These are phyloP conservation scores for Apotomis turbidana DNA, from an alignment of 2,888 invertebrate genomes.

Conservation along the genomic window DNA sequence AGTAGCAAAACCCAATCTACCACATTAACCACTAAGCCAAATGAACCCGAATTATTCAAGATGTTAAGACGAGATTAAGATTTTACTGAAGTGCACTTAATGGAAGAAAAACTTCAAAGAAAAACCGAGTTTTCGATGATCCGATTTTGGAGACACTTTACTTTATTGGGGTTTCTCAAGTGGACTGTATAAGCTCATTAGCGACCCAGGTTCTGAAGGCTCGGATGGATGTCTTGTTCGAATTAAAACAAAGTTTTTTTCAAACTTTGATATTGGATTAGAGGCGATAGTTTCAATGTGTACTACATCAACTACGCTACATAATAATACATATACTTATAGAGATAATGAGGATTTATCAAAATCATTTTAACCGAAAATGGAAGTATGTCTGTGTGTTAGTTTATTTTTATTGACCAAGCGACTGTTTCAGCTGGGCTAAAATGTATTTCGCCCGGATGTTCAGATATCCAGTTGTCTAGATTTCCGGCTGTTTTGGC, in stretches of 20 bases:
- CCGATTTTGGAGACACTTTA: constrained; percentile 6
- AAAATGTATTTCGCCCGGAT: no score
- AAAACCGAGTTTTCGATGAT: constrained; percentile 1
- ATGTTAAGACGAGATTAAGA: constrained; percentile 5
- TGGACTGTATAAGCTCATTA: constrained; percentile 2
- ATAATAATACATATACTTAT: no score
- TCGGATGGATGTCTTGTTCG: not conserved
- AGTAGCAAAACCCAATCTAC: not conserved
- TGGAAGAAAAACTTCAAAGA: constrained; percentile 13
- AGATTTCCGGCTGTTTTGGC: no score
- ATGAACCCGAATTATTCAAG: constrained; percentile 1
- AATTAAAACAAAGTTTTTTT: not conserved
- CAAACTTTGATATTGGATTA: not conserved
- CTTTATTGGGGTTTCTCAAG: constrained; percentile 1
- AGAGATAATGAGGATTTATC: no score
- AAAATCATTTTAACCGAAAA: no score
- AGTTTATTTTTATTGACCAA: no score
- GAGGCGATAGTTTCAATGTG: not conserved
- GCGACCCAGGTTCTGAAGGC: not conserved
- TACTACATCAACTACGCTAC: no score
- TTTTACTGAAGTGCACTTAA: not conserved
- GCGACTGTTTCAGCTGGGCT: no score
- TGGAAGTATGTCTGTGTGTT: no score
- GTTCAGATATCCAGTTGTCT: no score
- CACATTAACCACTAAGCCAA: not conserved